phyloP scores from a whole-genome alignment of 2,797 vertebrate genomes.

The Enoplosus armatus region DNA sequence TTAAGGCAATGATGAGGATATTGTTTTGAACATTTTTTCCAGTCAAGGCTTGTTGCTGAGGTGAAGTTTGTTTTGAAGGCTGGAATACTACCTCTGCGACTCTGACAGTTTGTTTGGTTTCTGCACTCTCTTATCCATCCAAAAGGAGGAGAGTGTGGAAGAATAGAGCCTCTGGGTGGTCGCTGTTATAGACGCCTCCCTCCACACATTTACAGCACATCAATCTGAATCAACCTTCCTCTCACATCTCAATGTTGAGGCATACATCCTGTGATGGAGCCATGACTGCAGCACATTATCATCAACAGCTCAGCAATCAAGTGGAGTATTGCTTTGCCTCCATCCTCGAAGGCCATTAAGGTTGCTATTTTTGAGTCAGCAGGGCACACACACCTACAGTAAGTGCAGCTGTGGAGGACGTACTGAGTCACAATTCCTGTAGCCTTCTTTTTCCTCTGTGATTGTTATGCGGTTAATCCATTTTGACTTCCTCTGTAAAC shows the following conservation, averaged over 20 bases:
- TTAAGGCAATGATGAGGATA: slow-evolving; percentile 8
- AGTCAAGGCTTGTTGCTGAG: slow-evolving; percentile 53
- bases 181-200: slow-evolving; percentile 9
- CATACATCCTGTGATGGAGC: slow-evolving; percentile 36
- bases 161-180: slow-evolving; percentile 45
- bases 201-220: slow-evolving; percentile 19
- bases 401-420: slow-evolving; percentile 39
- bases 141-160: slow-evolving; percentile 42
- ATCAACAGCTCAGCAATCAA: slow-evolving; percentile 47
- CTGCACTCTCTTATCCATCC: slow-evolving; percentile 20
- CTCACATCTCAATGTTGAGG: slow-evolving; percentile 7
- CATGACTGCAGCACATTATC: slow-evolving; percentile 44
- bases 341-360: slow-evolving; percentile 54
- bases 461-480: slow-evolving; percentile 58
- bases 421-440: slow-evolving; percentile 48
- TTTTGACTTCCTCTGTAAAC: slow-evolving; percentile 59
- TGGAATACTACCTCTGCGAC: slow-evolving; percentile 34
- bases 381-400: slow-evolving; percentile 29
- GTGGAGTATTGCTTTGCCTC: slow-evolving; percentile 40
- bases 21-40: slow-evolving; percentile 12
- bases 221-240: slow-evolving; percentile 24
- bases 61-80: slow-evolving; percentile 58
- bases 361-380: slow-evolving; percentile 67
- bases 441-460: slow-evolving; percentile 14
- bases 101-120: slow-evolving; percentile 65